Evolutionary conservation across 2,888 invertebrate genomes (phyloP), one percentile per base, ranked within the genome.

Genomic region (Chalcosyrphus nemorum): DNA sequence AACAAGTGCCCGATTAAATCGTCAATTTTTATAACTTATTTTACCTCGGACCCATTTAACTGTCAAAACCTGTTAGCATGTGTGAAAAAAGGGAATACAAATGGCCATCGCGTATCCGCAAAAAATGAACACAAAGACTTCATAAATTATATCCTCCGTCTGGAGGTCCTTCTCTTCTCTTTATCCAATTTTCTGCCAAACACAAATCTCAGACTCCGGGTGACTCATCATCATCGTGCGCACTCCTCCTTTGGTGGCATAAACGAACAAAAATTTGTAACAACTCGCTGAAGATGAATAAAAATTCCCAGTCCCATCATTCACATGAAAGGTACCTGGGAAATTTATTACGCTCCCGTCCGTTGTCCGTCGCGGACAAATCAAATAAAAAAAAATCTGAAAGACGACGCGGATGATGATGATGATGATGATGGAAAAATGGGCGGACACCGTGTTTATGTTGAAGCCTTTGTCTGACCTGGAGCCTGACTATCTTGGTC

Each of bases 231-330:
- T 38, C 41, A 9, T 52, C 61, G 21, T 52, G 35, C 29, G 52
- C 52, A 9, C 43, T 35, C 17, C n/a, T n/a, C n/a, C n/a, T 9
- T 0, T 15, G 1, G 15, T 11, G 35, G 47, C 19, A 59, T 17
- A 80, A 57, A 38, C 1, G 2, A 56, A n/a, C n/a, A n/a, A n/a
- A n/a, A 41, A 82, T 72, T 66, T 71, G 81, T 82, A 82, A 61
- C 81, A 82, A 82, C 65, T 71, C 38, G 17, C 38, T 13, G 13
- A n/a, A n/a, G 38, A 13, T 13, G 59, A 61, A 13, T 13, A 52
- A 61, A 47, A 59, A 66, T 82, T 77, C 77, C 77, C 81, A 82
- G 77, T 61, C 65, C 35, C 52, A 82, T 78, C 77, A 77, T 59
- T 72, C 71, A 77, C 57, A 45, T 19, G 65, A 41, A n/a, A 56